A percentile compares a stretch with the other conserved stretches of the same genome.
phyloP scores from a whole-genome alignment of 2,888 invertebrate species.

The Brachylomia viminalis region DNA sequence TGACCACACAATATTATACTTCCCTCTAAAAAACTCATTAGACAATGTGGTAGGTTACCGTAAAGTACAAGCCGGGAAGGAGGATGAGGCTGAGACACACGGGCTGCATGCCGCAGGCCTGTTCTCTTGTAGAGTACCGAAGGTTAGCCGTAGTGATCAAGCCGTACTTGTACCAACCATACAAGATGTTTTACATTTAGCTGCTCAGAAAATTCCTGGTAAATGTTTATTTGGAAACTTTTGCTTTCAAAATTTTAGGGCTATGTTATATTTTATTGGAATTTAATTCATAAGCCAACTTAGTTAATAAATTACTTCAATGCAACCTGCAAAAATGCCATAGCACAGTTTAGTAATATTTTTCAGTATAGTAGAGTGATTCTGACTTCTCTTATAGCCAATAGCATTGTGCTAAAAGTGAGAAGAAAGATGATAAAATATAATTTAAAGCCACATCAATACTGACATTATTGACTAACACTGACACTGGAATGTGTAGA shows the following conservation, averaged over 20 bases:
- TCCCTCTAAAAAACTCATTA: slow-evolving; percentile 92
- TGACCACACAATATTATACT: slow-evolving; percentile 90
- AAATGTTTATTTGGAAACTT: slow-evolving; percentile 52
- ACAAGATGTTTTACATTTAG: slow-evolving; percentile 85
- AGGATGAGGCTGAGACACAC: slow-evolving; percentile 79
- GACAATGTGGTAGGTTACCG: slow-evolving; percentile 93
- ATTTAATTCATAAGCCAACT: neutral
- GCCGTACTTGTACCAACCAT: slow-evolving; percentile 89
- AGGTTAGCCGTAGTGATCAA: slow-evolving; percentile 80
- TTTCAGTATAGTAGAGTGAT: neutral
- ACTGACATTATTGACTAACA: no score
- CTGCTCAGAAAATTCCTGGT: slow-evolving; percentile 88
- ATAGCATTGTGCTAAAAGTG: neutral
- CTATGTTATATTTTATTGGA: neutral
- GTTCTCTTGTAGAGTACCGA: slow-evolving; percentile 81
- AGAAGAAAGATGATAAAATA: neutral
- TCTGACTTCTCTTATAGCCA: neutral
- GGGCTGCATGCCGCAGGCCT: slow-evolving; percentile 84
- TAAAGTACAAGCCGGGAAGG: slow-evolving; percentile 86
- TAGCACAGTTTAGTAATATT: neutral
- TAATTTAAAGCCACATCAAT: no score
- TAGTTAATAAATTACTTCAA: neutral
- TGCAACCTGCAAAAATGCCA: neutral
- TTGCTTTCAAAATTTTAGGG: slow-evolving; percentile 23
- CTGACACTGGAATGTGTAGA: no score